A percentile compares a stretch with the other conserved stretches of the same genome.
phyloP scores from a whole-genome alignment of 2,888 invertebrate genomes.

The Brachynemurus nebulosus region DNA sequence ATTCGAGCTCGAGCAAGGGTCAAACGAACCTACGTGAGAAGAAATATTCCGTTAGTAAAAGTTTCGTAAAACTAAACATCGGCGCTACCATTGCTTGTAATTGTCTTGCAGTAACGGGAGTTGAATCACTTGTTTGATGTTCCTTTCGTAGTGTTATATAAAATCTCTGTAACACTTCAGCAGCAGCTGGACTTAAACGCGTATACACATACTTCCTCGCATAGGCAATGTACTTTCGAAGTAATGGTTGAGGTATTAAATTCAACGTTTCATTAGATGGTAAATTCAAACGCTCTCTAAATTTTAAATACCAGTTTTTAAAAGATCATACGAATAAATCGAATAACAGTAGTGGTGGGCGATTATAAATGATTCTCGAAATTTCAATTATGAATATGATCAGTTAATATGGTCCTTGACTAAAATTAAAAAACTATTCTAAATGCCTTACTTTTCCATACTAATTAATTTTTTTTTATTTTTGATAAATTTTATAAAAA shows the following conservation, averaged over 20 bases:
- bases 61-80: constrained; percentile 36
- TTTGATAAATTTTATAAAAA: too few relatives aligned
- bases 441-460: too few relatives aligned
- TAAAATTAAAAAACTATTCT: too few relatives aligned
- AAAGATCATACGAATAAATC: too few relatives aligned
- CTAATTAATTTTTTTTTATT: too few relatives aligned
- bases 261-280: constrained; percentile 49
- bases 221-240: constrained; percentile 87
- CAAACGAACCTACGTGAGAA: constrained; percentile 9
- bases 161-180: constrained; percentile 55
- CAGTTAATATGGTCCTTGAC: too few relatives aligned
- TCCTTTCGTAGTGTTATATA: constrained; percentile 63
- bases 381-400: too few relatives aligned
- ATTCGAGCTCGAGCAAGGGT: constrained; percentile 74
- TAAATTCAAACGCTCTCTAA: constrained; percentile 45
- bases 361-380: too few relatives aligned
- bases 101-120: constrained; percentile 79
- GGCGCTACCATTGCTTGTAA: constrained; percentile 77
- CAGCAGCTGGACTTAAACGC: constrained; percentile 56
- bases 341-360: too few relatives aligned
- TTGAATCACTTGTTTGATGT: constrained; percentile 47
- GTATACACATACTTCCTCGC: constrained; percentile 80
- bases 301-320: too few relatives aligned
- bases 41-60: background rate
- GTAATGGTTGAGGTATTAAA: constrained; percentile 55